phyloP scores from a whole-genome alignment of 64 coral and sea anemone genomes.

The Exaiptasia diaphana region DNA sequence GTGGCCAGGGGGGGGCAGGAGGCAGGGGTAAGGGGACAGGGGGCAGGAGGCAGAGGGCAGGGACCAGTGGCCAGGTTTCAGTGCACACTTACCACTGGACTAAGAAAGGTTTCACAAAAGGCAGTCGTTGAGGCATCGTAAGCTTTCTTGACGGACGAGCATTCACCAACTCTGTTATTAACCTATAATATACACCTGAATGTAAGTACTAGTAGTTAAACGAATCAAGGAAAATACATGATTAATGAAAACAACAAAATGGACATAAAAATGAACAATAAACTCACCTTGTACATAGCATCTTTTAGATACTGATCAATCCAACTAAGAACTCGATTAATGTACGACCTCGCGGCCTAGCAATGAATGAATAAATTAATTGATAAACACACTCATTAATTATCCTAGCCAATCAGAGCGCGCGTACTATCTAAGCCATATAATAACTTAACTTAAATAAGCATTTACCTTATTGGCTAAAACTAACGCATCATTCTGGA shows the following conservation, averaged over 20 bases:
- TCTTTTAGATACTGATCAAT: conserved; percentile 55
- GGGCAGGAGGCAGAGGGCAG: too few species aligned
- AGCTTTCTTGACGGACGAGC: conserved; percentile 29
- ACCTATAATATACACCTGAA: neutral
- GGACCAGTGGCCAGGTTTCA: neutral
- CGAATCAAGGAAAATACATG: neutral
- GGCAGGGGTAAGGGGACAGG: too few species aligned
- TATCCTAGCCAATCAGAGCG: too few species aligned
- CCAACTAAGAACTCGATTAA: conserved; percentile 39
- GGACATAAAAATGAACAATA: neutral
- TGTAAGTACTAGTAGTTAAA: neutral
- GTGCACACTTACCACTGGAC: conserved; percentile 22
- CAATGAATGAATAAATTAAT: too few species aligned
- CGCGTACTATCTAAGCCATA: too few species aligned
- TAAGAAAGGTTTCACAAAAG: conserved; percentile 12
- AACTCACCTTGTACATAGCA: conserved; percentile 33
- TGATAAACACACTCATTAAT: too few species aligned
- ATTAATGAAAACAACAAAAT: neutral
- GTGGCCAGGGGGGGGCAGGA: too few species aligned
- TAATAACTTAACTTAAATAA: neutral
- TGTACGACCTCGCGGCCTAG: neutral
- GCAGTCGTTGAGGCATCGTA: conserved; percentile 41
- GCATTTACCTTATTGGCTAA: neutral
- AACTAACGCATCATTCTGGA: neutral
- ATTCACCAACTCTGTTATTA: conserved; percentile 49